Evolutionary conservation across 2,888 invertebrate genomes (phyloP).

Genomic region (Piscicola geometra): DNA sequence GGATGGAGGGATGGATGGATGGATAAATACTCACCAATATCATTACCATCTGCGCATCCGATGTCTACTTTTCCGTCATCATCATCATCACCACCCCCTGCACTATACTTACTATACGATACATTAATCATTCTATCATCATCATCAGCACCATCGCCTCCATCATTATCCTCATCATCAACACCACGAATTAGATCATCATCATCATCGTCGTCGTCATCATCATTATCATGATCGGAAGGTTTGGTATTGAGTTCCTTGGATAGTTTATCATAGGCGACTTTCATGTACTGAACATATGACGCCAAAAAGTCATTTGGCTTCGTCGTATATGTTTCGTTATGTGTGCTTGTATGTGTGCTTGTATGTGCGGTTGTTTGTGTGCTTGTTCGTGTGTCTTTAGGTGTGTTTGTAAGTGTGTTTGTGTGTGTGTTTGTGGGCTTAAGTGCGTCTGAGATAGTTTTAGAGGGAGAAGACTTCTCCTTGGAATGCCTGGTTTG

Average conservation of each 20-base stretch:
- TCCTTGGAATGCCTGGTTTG: too few relatives aligned
- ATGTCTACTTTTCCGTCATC: too few relatives aligned
- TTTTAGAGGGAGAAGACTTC: too few relatives aligned
- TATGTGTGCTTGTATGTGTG: neutral
- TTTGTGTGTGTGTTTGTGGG: too few relatives aligned
- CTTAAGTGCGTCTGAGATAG: too few relatives aligned
- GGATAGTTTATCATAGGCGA: neutral
- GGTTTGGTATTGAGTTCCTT: neutral
- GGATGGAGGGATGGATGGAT: too few relatives aligned
- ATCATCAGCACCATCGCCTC: slow-evolving; percentile 51
- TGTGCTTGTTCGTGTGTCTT: neutral
- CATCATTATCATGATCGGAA: neutral
- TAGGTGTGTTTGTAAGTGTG: neutral
- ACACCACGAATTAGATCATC: neutral
- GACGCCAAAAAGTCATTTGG: too few relatives aligned
- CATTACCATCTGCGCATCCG: neutral
- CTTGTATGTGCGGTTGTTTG: neutral
- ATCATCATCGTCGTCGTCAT: neutral
- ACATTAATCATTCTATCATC: too few relatives aligned
- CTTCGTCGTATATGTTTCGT: neutral
- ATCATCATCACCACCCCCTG: too few relatives aligned
- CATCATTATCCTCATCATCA: neutral
- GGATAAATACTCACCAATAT: too few relatives aligned
- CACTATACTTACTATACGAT: too few relatives aligned
- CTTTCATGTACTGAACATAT: neutral